Evolutionary conservation across 1,140 invertebrate species (phyloP), one percentile per base, ranked within the genome.

Genomic region (Microplitis demolitor): DNA sequence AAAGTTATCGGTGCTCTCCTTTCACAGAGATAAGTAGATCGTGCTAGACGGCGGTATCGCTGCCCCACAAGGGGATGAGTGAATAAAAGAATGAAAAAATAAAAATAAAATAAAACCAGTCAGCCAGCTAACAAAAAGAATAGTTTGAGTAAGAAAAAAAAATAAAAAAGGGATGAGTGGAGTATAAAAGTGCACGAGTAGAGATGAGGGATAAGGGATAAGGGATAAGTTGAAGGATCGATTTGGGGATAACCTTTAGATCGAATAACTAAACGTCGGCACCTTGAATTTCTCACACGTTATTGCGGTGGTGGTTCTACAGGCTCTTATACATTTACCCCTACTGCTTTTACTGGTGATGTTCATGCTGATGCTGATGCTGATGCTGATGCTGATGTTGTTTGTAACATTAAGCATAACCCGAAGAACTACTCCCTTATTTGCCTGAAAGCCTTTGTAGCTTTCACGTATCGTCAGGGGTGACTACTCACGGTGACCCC

Each of bases 1-100:
- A 67, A 67, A 67, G 66, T 67, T 67, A 67, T 67, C 66, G 66
- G 51, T 39, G 66, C 66, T 67, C 66, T 53, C 66, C 66, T 67
- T 67, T 67, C 66, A 67, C 50, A 16, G 66, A 66, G 66, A 67
- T 67, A 67, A 67, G 66, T 67, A 67, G 66, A 67, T 67, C 51
- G 66, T 67, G 66, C 66, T 67, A 67, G 66, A 67, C 66, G 50
- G 66, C 53, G 66, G 66, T 67, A 67, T 67, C 66, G 66, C 24
- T 67, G 51, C 9, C 45, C 45, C 39, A 37, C 45, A 66, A 66
- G 63, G 34, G 56, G 56, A 58, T 58, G 56, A 58, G 60, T 6
- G 53, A 56, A 13, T n/a, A 56, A 56, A 56, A 13, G n/a, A 24
- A 6, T 6, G 5, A 14, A 24, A 56, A 31, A 61, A 31, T 31